A percentile compares a stretch with the other conserved stretches of the same genome.
These are phyloP conservation scores for Calephelis perditalis DNA, from an alignment of 2,888 invertebrate genomes.

Conservation along the genomic window DNA sequence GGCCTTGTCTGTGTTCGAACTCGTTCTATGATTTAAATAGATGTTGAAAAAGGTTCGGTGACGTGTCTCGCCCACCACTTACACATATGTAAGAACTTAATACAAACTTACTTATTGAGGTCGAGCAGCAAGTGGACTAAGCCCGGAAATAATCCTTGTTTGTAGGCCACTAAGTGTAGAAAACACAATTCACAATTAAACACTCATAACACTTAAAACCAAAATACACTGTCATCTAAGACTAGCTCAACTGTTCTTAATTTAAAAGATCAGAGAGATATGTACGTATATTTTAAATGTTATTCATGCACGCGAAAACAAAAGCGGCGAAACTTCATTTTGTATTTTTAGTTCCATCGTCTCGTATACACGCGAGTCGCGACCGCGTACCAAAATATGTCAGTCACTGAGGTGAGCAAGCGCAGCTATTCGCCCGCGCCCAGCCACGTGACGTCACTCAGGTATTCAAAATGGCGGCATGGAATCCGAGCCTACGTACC, in stretches of 20 bases:
- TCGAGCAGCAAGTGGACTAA: slow-evolving; percentile 48
- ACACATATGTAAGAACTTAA: slow-evolving; percentile 48
- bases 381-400: slow-evolving; percentile 47
- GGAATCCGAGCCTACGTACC: slow-evolving; percentile 69
- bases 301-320: slow-evolving; percentile 55
- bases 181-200: slow-evolving; percentile 69
- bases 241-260: slow-evolving; percentile 67
- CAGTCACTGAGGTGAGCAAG: slow-evolving; percentile 49
- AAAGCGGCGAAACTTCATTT: slow-evolving; percentile 67
- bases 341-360: slow-evolving; percentile 60
- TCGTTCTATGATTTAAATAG: slow-evolving; percentile 18
- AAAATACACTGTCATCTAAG: slow-evolving; percentile 33
- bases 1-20: slow-evolving; percentile 17
- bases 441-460: slow-evolving; percentile 67
- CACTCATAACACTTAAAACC: slow-evolving; percentile 55
- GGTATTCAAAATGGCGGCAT: slow-evolving; percentile 75
- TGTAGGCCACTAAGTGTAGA: slow-evolving; percentile 66
- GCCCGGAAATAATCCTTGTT: slow-evolving; percentile 51
- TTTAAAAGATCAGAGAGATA: slow-evolving; percentile 66
- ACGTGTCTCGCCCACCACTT: slow-evolving; percentile 68
- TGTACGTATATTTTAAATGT: slow-evolving; percentile 46
- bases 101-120: slow-evolving; percentile 65
- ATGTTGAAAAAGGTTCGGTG: slow-evolving; percentile 39
- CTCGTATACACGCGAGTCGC: slow-evolving; percentile 52
- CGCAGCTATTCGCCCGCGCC: slow-evolving; percentile 63